Conservation (phyloP, 2,888 invertebrate genomes). For the Pinctada fucata region DNA sequence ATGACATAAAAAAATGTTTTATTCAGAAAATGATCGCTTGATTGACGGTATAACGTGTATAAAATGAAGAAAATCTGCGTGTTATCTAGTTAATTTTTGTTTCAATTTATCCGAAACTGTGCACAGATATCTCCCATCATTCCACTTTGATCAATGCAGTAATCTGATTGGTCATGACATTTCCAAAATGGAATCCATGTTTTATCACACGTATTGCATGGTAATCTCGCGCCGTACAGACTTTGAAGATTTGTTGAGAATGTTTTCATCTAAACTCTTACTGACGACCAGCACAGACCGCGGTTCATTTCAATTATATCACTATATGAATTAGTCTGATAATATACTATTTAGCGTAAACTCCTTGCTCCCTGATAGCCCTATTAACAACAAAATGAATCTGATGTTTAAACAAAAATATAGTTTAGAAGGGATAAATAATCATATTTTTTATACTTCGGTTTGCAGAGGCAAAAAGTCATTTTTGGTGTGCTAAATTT, state of each 20-base stretch:
- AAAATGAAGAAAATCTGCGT: too few relatives aligned
- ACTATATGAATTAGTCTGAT: neutral
- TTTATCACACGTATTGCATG: neutral
- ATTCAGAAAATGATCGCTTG: too few relatives aligned
- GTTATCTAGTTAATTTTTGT: neutral
- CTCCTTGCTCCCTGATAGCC: too few relatives aligned
- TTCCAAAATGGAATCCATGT: conserved; percentile 1
- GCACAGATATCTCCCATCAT: neutral
- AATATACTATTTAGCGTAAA: too few relatives aligned
- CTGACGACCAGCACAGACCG: neutral
- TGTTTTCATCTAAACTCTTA: neutral
- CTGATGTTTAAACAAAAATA: too few relatives aligned
- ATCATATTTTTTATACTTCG: too few relatives aligned
- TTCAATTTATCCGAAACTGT: neutral
- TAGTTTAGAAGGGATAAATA: too few relatives aligned
- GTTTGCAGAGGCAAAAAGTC: too few relatives aligned
- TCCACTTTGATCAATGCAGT: neutral
- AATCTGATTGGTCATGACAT: conserved; percentile 3
- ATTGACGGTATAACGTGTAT: too few relatives aligned
- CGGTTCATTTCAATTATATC: neutral
- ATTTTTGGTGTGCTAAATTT: too few relatives aligned
- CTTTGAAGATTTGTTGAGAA: neutral
- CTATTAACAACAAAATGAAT: too few relatives aligned
- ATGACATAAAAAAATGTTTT: too few relatives aligned
- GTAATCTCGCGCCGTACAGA: neutral